A percentile compares a stretch with the other conserved stretches of the same genome.
Conservation (phyloP, 2,113 vertebrate genomes). For the Myiagra hebetior region DNA sequence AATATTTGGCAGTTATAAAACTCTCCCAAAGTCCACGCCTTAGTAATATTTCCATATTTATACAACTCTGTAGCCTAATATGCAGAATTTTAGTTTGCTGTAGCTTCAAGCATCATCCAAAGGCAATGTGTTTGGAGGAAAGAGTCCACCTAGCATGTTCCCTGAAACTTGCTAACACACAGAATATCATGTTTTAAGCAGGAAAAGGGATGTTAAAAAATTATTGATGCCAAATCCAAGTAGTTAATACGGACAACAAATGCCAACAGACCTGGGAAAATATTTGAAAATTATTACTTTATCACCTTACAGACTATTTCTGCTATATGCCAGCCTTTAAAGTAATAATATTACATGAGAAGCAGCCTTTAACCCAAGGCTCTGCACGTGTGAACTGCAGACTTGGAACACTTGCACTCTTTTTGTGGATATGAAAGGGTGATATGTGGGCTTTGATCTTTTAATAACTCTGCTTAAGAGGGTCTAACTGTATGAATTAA, state of each 20-base stretch:
- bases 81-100: neutral
- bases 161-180: neutral
- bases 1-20: neutral
- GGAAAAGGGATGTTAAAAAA: neutral
- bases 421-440: neutral
- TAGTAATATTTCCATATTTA: neutral
- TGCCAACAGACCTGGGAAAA: neutral
- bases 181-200: neutral
- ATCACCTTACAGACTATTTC: neutral
- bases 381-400: neutral
- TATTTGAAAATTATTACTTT: neutral
- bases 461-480: constrained; percentile 29
- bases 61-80: neutral
- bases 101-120: neutral
- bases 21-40: neutral
- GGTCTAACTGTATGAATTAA: constrained; percentile 14
- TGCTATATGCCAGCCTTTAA: neutral
- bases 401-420: neutral
- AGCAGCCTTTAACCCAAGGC: neutral
- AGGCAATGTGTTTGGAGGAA: neutral
- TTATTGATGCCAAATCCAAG: neutral
- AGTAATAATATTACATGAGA: neutral
- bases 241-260: neutral
- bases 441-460: constrained; percentile 40
- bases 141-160: neutral